Evolutionary conservation across 2,888 invertebrate genomes (phyloP), one percentile per base, ranked within the genome.

Genomic region (Teleogryllus oceanicus): DNA sequence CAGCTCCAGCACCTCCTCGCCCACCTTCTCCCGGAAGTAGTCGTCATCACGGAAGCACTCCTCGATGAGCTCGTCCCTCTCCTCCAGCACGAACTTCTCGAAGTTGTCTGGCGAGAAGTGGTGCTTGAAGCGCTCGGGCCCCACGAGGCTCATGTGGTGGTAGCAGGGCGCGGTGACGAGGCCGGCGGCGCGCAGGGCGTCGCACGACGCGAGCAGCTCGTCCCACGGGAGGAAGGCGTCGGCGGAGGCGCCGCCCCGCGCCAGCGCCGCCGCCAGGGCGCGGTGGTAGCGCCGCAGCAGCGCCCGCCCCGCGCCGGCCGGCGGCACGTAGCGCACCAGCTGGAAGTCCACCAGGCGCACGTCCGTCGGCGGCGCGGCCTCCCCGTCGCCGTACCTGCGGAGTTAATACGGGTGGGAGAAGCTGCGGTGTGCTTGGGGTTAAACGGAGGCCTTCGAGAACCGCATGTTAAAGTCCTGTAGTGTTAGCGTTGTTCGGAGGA

Each of bases 321-420:
- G 79, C 37, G 79, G 79, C 8, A 21, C 21, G 49, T 79, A 79
- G 49, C 75, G 49, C 37, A 49, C 18, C 18, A 79, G 20, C 21
- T 79, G 79, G 50, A 79, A 79, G 21, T 79, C 75, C 18, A 79
- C 50, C 74, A 79, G 75, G 20, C 79, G 49, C 18, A 21, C 79
- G 10, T 79, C 79, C 49, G 49, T 49, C 21, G 79, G 79, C 10
- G 13, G 18, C 11, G 74, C 62, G 11, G 20, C 24, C 16, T n/a
- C 21, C 16, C 75, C 75, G 75, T 75, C 18, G 18, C 20, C 18
- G 79, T 37, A 79, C 79, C 49, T 78, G 74, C 8, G 8, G 8
- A 1, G 1, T 8, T 8, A 8, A 37, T 8, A 37, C 37, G 37
- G 5, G 8, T 8, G 1, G 24, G 24, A 24, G 2, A 24, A 1